A percentile compares a stretch with the other conserved stretches of the same genome.
Conservation (phyloP, 2,888 invertebrate genomes). For the Lochmaea capreae region DNA sequence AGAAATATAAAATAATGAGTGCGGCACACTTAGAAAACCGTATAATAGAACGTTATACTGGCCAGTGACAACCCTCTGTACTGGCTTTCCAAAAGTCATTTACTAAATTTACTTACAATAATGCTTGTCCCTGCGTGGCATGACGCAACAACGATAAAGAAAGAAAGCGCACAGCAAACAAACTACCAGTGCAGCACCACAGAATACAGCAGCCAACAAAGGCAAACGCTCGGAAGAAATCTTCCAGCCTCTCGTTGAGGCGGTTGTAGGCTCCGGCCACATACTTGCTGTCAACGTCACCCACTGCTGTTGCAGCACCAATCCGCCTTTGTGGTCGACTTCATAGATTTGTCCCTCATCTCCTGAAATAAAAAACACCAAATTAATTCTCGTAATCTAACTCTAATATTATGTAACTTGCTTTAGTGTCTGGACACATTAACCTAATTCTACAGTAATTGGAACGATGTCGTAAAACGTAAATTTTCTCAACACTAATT, state of each 20-base stretch:
- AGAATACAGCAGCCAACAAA: conserved; percentile 66
- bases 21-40: too few species aligned
- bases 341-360: conserved; percentile 59
- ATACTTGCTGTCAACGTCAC: conserved; percentile 69
- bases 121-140: conserved; percentile 77
- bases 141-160: conserved; percentile 77
- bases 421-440: background rate
- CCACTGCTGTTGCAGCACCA: conserved; percentile 67
- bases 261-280: conserved; percentile 63
- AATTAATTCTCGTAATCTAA: background rate
- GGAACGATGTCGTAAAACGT: too few species aligned
- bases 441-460: background rate
- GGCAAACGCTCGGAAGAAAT: conserved; percentile 66
- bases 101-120: conserved; percentile 68
- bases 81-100: background rate
- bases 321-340: conserved; percentile 51
- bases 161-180: conserved; percentile 74
- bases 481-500: background rate
- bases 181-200: conserved; percentile 73
- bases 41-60: too few species aligned
- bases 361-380: conserved; percentile 52
- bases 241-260: conserved; percentile 63
- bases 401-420: background rate
- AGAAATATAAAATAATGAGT: too few species aligned
- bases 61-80: too few species aligned